Evolutionary conservation across 1,140 invertebrate species (phyloP), one percentile per base, ranked within the genome.

Genomic region (Laupala kohalensis): DNA sequence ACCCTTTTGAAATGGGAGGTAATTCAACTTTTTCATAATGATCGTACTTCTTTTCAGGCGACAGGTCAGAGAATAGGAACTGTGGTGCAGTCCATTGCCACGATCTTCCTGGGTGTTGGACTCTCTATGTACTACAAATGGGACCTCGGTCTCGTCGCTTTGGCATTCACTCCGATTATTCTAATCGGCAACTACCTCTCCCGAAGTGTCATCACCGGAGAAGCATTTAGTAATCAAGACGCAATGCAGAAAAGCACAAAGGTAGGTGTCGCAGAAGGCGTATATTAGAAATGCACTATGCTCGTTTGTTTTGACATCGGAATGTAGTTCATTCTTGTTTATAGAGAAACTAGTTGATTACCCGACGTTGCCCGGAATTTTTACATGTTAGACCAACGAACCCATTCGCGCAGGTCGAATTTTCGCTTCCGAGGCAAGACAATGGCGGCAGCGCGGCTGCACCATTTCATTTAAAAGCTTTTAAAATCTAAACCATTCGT

Each of bases 1-100:
- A n/a, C n/a, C n/a, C n/a, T n/a, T n/a, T n/a, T n/a, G n/a, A n/a
- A n/a, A n/a, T n/a, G n/a, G n/a, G n/a, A n/a, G n/a, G n/a, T n/a
- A n/a, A n/a, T n/a, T n/a, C n/a, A n/a, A n/a, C 37, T 2, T 53
- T 53, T 53, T 53, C 37, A 53, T 53, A 2, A 53, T 53, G 9
- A 53, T 53, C 9, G n/a, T 53, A 37, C 15, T 53, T 71, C 23
- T 73, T 74, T 80, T n/a, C 69, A 91, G 88, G 90, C 90, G 2
- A 90, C 89, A 12, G 90, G 92, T 25, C 85, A 88, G 76, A 82
- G 90, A 71, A 84, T 92, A 25, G 90, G 90, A 2, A 87, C 86
- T 24, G 80, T 91, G 12, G 76, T 92, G 2, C 88, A 91, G 78
- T 86, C 89, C 5, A 67, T 88, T 5, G 83, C 88, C 2, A 91